These are phyloP conservation scores for Parelbella ahira DNA, from an alignment of 2,888 invertebrate species.

Conservation along the genomic window DNA sequence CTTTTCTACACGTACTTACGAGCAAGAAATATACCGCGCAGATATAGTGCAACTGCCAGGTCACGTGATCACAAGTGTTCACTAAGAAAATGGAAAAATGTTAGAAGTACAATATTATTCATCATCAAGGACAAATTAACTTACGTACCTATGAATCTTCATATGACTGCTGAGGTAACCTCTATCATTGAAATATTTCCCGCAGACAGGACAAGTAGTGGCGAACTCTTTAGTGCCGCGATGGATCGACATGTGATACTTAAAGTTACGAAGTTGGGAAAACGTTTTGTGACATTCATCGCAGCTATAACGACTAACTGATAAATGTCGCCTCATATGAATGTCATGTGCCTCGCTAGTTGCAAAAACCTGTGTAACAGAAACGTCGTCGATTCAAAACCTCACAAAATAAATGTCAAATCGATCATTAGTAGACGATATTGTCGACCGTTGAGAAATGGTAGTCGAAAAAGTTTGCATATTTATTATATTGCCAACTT, in stretches of 20 bases:
- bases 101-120: too few relatives aligned
- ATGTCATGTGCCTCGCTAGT: slow-evolving; percentile 26
- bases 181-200: slow-evolving; percentile 90
- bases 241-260: slow-evolving; percentile 90
- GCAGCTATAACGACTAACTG: slow-evolving; percentile 82
- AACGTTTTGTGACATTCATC: slow-evolving; percentile 89
- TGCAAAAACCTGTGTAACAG: slow-evolving; percentile 47
- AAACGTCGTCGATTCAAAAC: slow-evolving; percentile 1
- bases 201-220: slow-evolving; percentile 83
- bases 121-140: too few relatives aligned
- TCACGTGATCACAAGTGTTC: too few relatives aligned
- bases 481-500: too few relatives aligned
- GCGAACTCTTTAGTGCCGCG: slow-evolving; percentile 91
- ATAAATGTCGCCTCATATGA: slow-evolving; percentile 47
- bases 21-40: too few relatives aligned
- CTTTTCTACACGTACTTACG: too few relatives aligned
- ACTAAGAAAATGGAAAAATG: too few relatives aligned
- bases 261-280: slow-evolving; percentile 90
- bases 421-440: too few relatives aligned
- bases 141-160: slow-evolving; percentile 87
- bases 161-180: slow-evolving; percentile 92
- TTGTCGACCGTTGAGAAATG: too few relatives aligned
- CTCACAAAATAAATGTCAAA: too few relatives aligned
- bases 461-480: too few relatives aligned
- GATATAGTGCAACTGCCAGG: too few relatives aligned